phyloP scores from a whole-genome alignment of 2,113 vertebrate species.

The Sinocyclocheilus maitianheensis region DNA sequence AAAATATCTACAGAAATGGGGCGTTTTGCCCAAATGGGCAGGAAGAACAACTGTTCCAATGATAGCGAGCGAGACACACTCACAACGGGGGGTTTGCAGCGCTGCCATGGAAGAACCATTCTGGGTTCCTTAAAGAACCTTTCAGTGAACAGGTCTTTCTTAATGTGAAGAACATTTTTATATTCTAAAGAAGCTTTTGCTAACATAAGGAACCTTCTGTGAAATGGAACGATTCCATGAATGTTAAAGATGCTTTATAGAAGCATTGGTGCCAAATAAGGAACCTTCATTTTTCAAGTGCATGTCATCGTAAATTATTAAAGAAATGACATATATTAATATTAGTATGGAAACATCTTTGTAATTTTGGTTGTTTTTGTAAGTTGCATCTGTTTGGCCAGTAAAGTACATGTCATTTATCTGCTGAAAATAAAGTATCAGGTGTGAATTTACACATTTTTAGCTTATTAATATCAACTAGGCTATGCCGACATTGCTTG shows the following conservation, averaged over 20 bases:
- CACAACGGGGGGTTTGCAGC: neutral
- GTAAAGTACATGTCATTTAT: neutral
- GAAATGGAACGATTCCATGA: neutral
- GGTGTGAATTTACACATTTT: neutral
- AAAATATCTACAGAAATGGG: conserved; percentile 59
- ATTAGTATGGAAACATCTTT: neutral
- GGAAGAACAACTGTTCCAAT: conserved; percentile 73
- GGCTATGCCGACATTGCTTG: neutral
- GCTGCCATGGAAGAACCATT: neutral
- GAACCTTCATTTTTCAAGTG: neutral
- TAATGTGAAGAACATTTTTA: neutral
- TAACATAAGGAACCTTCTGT: neutral
- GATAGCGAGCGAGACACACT: conserved; percentile 35
- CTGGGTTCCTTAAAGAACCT: neutral
- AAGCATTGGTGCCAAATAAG: neutral
- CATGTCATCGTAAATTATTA: neutral
- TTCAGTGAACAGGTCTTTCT: neutral
- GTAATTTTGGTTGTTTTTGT: neutral
- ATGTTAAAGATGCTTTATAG: neutral
- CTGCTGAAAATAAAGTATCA: conserved; percentile 30
- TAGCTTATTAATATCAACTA: conserved; percentile 13
- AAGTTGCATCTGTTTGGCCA: neutral
- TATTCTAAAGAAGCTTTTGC: neutral
- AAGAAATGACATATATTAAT: neutral
- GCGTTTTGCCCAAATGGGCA: conserved; percentile 62